Evolutionary conservation across 2,797 vertebrate genomes (phyloP).

Genomic region (Denticeps clupeoides): DNA sequence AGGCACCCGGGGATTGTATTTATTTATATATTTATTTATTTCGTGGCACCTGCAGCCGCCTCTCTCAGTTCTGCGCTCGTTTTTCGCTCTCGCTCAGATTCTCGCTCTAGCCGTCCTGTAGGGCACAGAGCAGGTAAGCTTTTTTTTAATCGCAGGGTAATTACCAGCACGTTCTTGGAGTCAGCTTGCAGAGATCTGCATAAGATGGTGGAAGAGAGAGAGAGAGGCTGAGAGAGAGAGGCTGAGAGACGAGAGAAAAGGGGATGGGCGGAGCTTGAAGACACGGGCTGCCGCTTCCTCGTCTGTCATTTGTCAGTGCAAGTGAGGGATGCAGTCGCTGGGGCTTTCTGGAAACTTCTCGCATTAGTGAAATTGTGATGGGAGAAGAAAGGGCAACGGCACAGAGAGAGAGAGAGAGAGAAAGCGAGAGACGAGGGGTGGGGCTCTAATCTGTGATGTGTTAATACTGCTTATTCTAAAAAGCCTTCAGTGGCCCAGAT

Average conservation of each 20-base stretch:
- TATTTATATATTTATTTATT: no score
- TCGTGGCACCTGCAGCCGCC: constrained; percentile 22
- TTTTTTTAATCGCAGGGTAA: constrained; percentile 46
- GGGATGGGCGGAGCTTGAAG: constrained; percentile 10
- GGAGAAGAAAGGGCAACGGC: constrained; percentile 5
- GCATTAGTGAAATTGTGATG: constrained; percentile 31
- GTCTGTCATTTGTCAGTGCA: constrained; percentile 26
- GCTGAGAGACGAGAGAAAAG: not conserved
- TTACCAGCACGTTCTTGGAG: constrained; percentile 31
- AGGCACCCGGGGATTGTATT: constrained; percentile 70
- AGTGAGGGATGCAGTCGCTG: constrained; percentile 27
- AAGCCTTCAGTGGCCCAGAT: constrained; percentile 28
- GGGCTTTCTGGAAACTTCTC: constrained; percentile 28
- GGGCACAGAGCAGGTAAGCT: constrained; percentile 47
- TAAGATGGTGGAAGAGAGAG: constrained; percentile 10
- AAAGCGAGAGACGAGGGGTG: constrained; percentile 10
- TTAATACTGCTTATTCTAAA: constrained; percentile 41
- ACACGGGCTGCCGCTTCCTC: constrained; percentile 21
- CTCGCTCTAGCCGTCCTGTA: constrained; percentile 36
- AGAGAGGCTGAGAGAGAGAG: constrained; percentile 1
- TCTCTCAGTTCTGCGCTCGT: not conserved
- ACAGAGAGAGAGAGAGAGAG: constrained; percentile 5
- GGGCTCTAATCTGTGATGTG: constrained; percentile 33
- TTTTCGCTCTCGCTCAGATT: constrained; percentile 10
- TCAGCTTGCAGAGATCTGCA: constrained; percentile 38